Evolutionary conservation across 2,888 invertebrate species (phyloP).

Genomic region (Incurvaria masculella): DNA sequence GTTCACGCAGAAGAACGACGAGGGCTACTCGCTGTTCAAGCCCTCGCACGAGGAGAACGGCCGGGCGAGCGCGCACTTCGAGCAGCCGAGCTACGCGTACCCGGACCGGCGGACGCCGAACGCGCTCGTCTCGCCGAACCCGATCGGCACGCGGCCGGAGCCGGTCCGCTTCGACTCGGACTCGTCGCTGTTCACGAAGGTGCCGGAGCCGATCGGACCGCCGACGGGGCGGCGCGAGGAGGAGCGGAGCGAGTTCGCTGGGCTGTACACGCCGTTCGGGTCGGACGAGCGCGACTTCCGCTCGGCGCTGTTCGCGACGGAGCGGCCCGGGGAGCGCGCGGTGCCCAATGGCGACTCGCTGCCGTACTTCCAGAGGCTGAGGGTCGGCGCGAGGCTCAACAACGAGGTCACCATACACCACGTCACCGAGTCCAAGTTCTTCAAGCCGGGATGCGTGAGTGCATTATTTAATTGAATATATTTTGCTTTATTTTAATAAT

Average conservation of each 20-base stretch:
- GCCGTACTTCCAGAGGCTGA: constrained; percentile 42
- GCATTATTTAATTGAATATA: no score
- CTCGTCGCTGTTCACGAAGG: not conserved
- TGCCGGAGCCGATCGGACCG: constrained; percentile 39
- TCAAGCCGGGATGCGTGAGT: constrained; percentile 36
- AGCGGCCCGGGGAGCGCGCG: constrained; percentile 23
- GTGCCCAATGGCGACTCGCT: constrained; percentile 36
- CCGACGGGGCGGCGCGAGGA: constrained; percentile 24
- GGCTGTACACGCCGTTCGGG: constrained; percentile 42
- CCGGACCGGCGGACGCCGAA: constrained; percentile 26
- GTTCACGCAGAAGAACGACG: constrained; percentile 46
- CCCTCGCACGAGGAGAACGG: constrained; percentile 28
- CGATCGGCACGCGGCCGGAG: constrained; percentile 42
- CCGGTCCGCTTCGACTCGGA: constrained; percentile 18
- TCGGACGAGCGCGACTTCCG: constrained; percentile 43
- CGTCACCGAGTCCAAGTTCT: constrained; percentile 46
- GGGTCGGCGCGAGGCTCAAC: constrained; percentile 43
- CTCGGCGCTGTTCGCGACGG: constrained; percentile 34
- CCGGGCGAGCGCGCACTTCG: constrained; percentile 26
- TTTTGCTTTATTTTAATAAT: no score
- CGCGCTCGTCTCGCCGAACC: constrained; percentile 38
- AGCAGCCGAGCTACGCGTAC: constrained; percentile 27
- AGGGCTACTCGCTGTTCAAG: constrained; percentile 46
- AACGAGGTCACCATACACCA: constrained; percentile 48
- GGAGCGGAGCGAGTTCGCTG: constrained; percentile 19